phyloP scores from a whole-genome alignment of 2,888 invertebrate genomes.

The Tenthredo livida region DNA sequence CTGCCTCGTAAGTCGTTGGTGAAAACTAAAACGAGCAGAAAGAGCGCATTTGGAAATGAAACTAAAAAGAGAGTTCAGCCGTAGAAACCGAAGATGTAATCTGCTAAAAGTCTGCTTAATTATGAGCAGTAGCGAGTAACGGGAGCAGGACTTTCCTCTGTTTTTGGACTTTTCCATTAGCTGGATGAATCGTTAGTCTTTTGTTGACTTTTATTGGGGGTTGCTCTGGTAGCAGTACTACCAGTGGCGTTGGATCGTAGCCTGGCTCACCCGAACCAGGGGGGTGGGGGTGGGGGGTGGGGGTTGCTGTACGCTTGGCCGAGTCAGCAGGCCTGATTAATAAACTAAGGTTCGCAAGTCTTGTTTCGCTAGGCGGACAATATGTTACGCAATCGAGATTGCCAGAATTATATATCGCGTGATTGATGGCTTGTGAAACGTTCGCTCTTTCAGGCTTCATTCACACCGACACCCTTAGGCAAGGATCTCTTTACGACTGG shows the following conservation, averaged over 20 bases:
- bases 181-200: constrained; percentile 78
- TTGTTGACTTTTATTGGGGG: constrained; percentile 78
- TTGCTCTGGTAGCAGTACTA: constrained; percentile 65
- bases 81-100: constrained; percentile 70
- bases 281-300: not conserved
- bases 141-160: constrained; percentile 69
- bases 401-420: constrained; percentile 43
- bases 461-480: not conserved
- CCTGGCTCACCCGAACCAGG: not conserved
- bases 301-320: constrained; percentile 58
- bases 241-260: constrained; percentile 55
- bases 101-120: constrained; percentile 78
- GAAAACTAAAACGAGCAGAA: constrained; percentile 8
- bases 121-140: constrained; percentile 71
- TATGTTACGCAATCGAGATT: constrained; percentile 52
- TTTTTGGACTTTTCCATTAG: constrained; percentile 79
- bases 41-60: not conserved
- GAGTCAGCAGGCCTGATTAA: constrained; percentile 64
- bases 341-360: constrained; percentile 64
- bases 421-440: constrained; percentile 37
- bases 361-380: constrained; percentile 51
- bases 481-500: not conserved
- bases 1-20: not conserved
- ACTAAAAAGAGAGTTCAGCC: constrained; percentile 31
- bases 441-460: not conserved